A percentile compares a stretch with the other conserved stretches of the same genome.
Evolutionary conservation across 2,113 vertebrate species (phyloP).

Genomic region (Centropus bengalensis): DNA sequence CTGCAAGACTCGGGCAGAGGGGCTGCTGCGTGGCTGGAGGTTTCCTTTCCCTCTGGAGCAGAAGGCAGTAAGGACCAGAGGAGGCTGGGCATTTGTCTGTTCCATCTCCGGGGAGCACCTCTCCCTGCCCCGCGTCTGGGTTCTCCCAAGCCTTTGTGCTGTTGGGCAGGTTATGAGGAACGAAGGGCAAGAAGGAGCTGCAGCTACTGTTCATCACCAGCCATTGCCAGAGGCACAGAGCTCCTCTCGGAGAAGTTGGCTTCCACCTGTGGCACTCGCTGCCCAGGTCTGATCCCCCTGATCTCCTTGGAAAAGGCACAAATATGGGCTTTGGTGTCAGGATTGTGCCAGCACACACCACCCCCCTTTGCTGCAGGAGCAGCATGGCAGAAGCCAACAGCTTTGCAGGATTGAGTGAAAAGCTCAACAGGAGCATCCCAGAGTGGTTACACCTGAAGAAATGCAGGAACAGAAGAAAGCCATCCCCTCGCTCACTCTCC

Average conservation of each 20-base stretch:
- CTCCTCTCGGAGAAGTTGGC: background rate
- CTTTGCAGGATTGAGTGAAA: background rate
- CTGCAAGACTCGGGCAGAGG: background rate
- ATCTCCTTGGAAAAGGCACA: background rate
- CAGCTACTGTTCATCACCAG: background rate
- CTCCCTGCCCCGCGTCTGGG: background rate
- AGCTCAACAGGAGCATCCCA: background rate
- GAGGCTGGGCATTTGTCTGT: background rate
- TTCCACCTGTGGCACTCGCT: background rate
- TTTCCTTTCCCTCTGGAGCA: background rate
- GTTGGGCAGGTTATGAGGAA: background rate
- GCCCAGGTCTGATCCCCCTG: background rate
- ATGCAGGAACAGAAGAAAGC: background rate
- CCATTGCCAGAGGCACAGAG: background rate
- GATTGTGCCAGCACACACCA: background rate
- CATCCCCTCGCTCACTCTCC: background rate
- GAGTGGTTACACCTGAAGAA: background rate
- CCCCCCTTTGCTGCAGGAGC: background rate
- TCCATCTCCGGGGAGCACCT: background rate
- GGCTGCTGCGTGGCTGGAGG: background rate
- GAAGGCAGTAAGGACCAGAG: background rate
- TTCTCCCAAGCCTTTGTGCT: background rate
- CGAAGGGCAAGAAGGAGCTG: background rate
- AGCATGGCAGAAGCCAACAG: background rate
- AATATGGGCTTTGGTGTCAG: fast-evolving